A percentile compares a stretch with the other conserved stretches of the same genome.
phyloP scores from a whole-genome alignment of 2,113 vertebrate genomes.

The Hyperoodon ampullatus region DNA sequence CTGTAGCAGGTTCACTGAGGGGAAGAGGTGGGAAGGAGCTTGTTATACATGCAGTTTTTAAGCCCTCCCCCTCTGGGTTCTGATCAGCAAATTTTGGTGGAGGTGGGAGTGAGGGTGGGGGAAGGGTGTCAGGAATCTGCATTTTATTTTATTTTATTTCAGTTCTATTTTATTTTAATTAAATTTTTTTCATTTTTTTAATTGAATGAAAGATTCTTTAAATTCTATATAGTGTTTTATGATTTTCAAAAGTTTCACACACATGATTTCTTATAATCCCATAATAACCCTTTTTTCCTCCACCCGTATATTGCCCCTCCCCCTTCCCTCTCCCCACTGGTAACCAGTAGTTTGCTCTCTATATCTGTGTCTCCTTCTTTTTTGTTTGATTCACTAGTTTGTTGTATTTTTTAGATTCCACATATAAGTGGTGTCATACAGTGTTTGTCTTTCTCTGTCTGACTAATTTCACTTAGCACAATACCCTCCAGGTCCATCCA shows the following conservation, averaged over 20 bases:
- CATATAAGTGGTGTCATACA: background rate
- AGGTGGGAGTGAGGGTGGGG: background rate
- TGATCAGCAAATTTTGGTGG: background rate
- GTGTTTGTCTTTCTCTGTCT: background rate
- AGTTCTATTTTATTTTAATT: too few species aligned
- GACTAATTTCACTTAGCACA: background rate
- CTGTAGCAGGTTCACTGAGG: background rate
- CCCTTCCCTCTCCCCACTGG: background rate
- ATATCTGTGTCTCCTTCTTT: background rate
- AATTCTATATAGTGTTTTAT: background rate
- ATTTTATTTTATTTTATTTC: background rate
- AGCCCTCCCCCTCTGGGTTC: background rate
- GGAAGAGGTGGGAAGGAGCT: background rate
- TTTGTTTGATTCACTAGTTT: background rate
- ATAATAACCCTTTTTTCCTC: background rate
- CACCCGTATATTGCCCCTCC: background rate
- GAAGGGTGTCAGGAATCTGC: background rate
- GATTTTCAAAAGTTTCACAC: background rate
- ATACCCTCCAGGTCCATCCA: too few species aligned
- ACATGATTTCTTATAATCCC: background rate
- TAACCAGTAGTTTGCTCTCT: background rate
- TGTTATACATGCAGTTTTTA: accelerated
- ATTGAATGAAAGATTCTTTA: background rate
- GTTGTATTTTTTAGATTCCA: background rate
- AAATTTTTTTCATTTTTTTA: background rate